These are phyloP conservation scores for Acridotheres tristis DNA, from an alignment of 2,797 vertebrate species.

Conservation along the genomic window DNA sequence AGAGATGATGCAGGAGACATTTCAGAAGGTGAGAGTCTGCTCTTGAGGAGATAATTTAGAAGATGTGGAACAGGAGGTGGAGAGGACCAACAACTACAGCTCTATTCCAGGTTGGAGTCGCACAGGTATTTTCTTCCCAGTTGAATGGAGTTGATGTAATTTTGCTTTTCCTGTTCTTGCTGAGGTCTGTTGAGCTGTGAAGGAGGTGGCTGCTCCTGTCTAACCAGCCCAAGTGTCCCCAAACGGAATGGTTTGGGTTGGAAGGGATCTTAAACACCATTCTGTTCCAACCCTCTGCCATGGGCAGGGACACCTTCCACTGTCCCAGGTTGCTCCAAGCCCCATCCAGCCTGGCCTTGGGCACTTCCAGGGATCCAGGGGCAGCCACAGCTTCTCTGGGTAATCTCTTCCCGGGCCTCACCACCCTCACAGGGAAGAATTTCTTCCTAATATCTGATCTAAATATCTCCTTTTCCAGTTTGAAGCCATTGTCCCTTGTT, in stretches of 20 bases:
- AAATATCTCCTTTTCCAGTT: neutral
- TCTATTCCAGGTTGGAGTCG: neutral
- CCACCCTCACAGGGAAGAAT: neutral
- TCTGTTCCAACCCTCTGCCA: neutral
- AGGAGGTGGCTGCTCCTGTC: neutral
- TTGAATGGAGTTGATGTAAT: neutral
- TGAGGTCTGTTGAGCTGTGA: neutral
- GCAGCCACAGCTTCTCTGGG: neutral
- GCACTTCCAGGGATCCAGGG: neutral
- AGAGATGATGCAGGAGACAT: neutral
- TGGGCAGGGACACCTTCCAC: neutral
- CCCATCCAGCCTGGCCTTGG: fast-evolving
- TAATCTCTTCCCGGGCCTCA: fast-evolving
- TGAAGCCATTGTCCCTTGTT: neutral
- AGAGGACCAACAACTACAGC: neutral
- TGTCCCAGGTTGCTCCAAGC: fast-evolving
- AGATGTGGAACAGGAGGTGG: neutral
- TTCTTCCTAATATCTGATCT: neutral
- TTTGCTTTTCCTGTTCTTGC: neutral
- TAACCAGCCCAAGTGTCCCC: neutral
- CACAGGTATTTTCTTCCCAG: neutral
- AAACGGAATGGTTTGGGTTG: neutral
- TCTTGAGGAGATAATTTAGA: neutral
- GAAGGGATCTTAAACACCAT: neutral
- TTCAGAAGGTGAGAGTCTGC: neutral